A percentile compares a stretch with the other conserved stretches of the same genome.
These are phyloP conservation scores for Papilio protenor DNA, from an alignment of 2,888 invertebrate genomes.

Conservation along the genomic window DNA sequence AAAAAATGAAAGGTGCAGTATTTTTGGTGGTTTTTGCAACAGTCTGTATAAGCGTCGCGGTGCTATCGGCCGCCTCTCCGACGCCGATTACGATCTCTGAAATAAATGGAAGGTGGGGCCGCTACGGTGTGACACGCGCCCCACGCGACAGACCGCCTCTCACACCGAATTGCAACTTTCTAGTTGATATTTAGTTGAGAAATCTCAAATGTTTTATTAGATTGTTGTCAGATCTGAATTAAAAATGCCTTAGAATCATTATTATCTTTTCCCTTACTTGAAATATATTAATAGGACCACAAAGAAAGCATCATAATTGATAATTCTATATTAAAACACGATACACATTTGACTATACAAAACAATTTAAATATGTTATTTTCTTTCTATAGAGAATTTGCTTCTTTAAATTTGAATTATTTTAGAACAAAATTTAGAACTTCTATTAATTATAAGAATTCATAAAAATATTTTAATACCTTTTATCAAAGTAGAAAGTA, in stretches of 20 bases:
- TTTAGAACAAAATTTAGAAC: too few species aligned
- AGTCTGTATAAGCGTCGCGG: slow-evolving; percentile 35
- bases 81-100: slow-evolving; percentile 44
- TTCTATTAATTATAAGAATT: too few species aligned
- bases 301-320: too few species aligned
- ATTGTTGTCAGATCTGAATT: too few species aligned
- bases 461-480: neutral
- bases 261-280: neutral
- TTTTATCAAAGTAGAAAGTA: neutral
- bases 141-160: slow-evolving; percentile 56
- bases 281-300: too few species aligned
- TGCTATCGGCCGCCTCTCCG: slow-evolving; percentile 45
- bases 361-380: too few species aligned
- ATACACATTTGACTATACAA: too few species aligned
- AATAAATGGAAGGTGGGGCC: slow-evolving; percentile 52
- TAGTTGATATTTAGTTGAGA: neutral
- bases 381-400: too few species aligned
- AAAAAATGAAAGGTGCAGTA: neutral
- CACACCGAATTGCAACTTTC: slow-evolving; percentile 2
- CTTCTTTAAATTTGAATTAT: too few species aligned
- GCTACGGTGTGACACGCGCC: slow-evolving; percentile 67
- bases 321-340: too few species aligned
- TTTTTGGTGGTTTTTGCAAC: neutral
- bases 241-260: neutral
- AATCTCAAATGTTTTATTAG: neutral